A percentile compares a stretch with the other conserved stretches of the same genome.
These are phyloP conservation scores for Tipula confusa DNA, from an alignment of 2,888 invertebrate genomes.

Conservation along the genomic window DNA sequence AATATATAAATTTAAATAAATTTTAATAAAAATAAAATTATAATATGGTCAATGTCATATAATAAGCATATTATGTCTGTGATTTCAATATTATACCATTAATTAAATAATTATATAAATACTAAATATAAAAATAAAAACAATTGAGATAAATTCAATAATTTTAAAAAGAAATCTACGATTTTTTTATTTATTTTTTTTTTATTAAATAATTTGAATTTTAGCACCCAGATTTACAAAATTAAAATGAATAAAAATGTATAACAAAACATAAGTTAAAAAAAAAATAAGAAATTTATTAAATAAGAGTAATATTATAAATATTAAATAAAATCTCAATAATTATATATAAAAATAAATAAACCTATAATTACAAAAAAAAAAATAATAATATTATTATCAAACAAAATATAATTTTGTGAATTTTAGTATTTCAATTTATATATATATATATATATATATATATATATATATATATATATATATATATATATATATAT, in stretches of 20 bases:
- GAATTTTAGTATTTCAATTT: background rate
- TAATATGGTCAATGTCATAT: slow-evolving; percentile 32
- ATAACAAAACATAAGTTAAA: background rate
- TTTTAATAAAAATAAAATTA: no score
- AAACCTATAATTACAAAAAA: background rate
- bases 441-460: background rate
- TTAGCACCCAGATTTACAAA: slow-evolving; percentile 3
- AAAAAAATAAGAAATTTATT: background rate
- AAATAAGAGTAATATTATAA: slow-evolving; percentile 12
- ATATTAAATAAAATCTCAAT: slow-evolving; percentile 28
- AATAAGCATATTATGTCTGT: slow-evolving; percentile 32
- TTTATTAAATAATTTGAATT: background rate
- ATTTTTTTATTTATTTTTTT: slow-evolving; percentile 29
- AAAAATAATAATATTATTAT: background rate
- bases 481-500: background rate
- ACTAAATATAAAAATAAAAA: background rate
- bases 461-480: background rate
- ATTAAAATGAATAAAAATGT: background rate
- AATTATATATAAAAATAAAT: slow-evolving; percentile 14
- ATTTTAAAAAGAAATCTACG: background rate
- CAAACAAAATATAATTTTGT: slow-evolving; percentile 30
- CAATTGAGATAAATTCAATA: slow-evolving; percentile 10
- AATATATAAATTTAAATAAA: slow-evolving; percentile 7
- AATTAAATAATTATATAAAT: slow-evolving; percentile 26
- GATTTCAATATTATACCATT: slow-evolving; percentile 29